A percentile compares a stretch with the other conserved stretches of the same genome.
These are phyloP conservation scores for Oscheius sp. DNA, from an alignment of 2,888 invertebrate species.

Conservation along the genomic window DNA sequence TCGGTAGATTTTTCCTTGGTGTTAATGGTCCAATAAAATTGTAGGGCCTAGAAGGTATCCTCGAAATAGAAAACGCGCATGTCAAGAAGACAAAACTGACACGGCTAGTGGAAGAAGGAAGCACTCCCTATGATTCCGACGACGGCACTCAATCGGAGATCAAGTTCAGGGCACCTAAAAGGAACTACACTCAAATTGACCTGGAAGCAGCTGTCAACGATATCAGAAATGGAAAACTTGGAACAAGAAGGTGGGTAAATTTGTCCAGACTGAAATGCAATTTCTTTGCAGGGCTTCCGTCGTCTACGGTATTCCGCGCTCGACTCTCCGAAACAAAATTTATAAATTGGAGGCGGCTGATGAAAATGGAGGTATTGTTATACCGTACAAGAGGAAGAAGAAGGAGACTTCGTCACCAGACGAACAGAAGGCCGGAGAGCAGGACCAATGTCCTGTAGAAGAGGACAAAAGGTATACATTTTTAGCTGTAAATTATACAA, in stretches of 20 bases:
- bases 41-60: slow-evolving; percentile 20
- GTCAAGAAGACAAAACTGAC: not conserved
- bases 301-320: slow-evolving; percentile 94
- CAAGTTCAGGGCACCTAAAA: slow-evolving; percentile 75
- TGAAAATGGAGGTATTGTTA: slow-evolving; percentile 26
- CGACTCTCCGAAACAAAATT: slow-evolving; percentile 93
- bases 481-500: not conserved
- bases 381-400: slow-evolving; percentile 39
- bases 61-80: not conserved
- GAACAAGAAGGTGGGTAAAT: not conserved
- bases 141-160: not conserved
- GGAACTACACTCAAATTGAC: slow-evolving; percentile 94
- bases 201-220: slow-evolving; percentile 89
- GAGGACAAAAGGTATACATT: no score
- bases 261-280: not conserved
- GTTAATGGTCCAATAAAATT: not conserved
- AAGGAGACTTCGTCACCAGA: slow-evolving; percentile 26
- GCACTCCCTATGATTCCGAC: slow-evolving; percentile 13
- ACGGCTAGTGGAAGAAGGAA: slow-evolving; percentile 2
- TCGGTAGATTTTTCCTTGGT: not conserved
- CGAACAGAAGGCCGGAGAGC: slow-evolving; percentile 4
- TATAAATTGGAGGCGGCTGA: slow-evolving; percentile 74
- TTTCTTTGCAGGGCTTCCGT: slow-evolving; percentile 82
- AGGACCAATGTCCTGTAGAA: not conserved
- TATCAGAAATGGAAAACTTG: slow-evolving; percentile 52